Evolutionary conservation across 1,140 invertebrate genomes (phyloP).

Genomic region (Belonocnema kinseyi): DNA sequence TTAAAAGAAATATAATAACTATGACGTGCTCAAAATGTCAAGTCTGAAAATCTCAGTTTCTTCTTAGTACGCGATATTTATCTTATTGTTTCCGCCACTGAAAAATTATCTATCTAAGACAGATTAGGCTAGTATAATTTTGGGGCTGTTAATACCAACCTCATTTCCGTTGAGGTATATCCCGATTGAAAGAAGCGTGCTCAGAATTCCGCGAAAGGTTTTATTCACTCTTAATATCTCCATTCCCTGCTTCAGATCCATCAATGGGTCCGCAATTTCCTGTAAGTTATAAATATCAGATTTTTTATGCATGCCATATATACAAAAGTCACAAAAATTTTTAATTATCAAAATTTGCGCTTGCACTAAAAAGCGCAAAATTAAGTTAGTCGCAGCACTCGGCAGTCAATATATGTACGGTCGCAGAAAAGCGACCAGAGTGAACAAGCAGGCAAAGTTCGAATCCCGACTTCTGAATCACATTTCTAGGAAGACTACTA

Average conservation of each 20-base stretch:
- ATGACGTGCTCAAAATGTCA: not conserved
- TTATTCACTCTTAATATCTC: constrained; percentile 92
- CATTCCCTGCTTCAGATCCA: constrained; percentile 98
- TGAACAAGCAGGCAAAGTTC: too few relatives aligned
- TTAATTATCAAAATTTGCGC: too few relatives aligned
- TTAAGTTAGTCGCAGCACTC: too few relatives aligned
- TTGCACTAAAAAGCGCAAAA: too few relatives aligned
- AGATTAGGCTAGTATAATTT: constrained; percentile 72
- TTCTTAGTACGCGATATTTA: not conserved
- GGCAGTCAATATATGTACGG: too few relatives aligned
- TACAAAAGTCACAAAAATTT: too few relatives aligned
- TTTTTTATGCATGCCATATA: not conserved
- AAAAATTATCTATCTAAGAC: constrained; percentile 40
- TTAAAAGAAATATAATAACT: too few relatives aligned
- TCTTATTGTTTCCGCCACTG: not conserved
- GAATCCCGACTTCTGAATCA: too few relatives aligned
- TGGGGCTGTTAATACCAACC: constrained; percentile 76
- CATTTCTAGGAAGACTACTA: too few relatives aligned
- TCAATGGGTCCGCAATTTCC: constrained; percentile 98
- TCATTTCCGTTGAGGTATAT: constrained; percentile 98
- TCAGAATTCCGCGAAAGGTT: constrained; percentile 96
- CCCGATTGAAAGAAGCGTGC: constrained; percentile 94
- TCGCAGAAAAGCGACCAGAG: too few relatives aligned
- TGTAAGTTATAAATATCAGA: constrained; percentile 73
- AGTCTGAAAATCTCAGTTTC: not conserved